These are phyloP conservation scores for Nephila pilipes DNA, from an alignment of 1,140 invertebrate species.

Conservation along the genomic window DNA sequence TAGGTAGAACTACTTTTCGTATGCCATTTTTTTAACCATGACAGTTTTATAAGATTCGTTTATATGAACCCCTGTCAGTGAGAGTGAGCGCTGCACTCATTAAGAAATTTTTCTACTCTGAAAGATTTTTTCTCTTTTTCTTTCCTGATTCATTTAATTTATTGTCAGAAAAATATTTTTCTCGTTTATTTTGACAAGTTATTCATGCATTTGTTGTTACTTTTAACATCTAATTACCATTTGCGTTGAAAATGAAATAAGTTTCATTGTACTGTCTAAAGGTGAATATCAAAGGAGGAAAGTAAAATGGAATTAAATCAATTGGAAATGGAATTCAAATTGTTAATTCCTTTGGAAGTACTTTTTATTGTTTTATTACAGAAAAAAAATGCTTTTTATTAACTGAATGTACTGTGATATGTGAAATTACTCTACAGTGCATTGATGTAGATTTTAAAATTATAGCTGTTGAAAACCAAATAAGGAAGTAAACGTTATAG, in stretches of 20 bases:
- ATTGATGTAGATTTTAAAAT: background rate
- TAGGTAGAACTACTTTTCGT: slow-evolving; percentile 35
- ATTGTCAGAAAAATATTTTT: slow-evolving; percentile 35
- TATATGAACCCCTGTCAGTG: slow-evolving; percentile 15
- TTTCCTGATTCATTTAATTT: background rate
- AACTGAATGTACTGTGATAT: background rate
- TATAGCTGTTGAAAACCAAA: too few relatives aligned
- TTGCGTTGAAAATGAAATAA: background rate
- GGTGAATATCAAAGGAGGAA: background rate
- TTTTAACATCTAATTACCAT: background rate
- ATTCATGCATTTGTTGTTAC: background rate
- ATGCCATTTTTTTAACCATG: slow-evolving; percentile 50
- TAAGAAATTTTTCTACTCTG: slow-evolving; percentile 43
- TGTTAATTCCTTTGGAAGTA: background rate
- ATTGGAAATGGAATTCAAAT: background rate
- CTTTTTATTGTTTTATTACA: background rate
- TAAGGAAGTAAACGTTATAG: too few relatives aligned
- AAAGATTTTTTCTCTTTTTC: slow-evolving; percentile 53
- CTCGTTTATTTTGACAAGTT: background rate
- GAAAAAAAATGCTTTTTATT: background rate
- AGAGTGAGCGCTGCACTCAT: background rate
- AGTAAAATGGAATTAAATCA: background rate
- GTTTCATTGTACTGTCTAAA: background rate
- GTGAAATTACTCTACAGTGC: background rate
- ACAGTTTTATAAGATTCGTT: slow-evolving; percentile 69